Evolutionary conservation across 2,797 vertebrate genomes (phyloP).

Genomic region (Mormyrus hasselquistii): DNA sequence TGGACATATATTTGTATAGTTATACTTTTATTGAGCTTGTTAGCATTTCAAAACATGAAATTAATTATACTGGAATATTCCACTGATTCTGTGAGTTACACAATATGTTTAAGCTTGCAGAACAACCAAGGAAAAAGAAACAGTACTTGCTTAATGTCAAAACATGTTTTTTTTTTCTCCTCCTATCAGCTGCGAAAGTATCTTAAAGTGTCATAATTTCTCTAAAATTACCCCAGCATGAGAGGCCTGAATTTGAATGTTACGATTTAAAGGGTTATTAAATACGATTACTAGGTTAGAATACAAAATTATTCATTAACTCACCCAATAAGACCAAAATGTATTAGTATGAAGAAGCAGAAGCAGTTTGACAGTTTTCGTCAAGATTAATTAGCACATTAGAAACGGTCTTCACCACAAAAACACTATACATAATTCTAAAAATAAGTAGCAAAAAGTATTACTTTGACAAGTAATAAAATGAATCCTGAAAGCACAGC

Average conservation of each 20-base stretch:
- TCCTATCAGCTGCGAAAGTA: not conserved
- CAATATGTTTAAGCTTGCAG: not conserved
- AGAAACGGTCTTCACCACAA: not conserved
- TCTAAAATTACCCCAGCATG: not conserved
- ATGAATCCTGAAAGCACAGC: not conserved
- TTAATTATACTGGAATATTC: not conserved
- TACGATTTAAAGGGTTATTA: slow-evolving; percentile 11
- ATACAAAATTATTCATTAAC: slow-evolving; percentile 13
- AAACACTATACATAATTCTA: not conserved
- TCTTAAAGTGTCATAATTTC: slow-evolving; percentile 13
- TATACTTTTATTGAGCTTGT: not conserved
- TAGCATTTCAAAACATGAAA: not conserved
- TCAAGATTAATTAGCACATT: slow-evolving; percentile 13
- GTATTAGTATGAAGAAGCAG: not conserved
- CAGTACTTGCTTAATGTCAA: not conserved
- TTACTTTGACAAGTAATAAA: not conserved
- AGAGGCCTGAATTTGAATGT: not conserved
- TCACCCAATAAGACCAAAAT: not conserved
- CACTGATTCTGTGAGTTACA: not conserved
- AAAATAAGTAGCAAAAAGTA: not conserved
- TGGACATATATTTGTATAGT: not conserved
- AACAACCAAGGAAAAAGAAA: not conserved
- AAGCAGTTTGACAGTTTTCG: not conserved
- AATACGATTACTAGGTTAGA: not conserved
- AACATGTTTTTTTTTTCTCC: not conserved